phyloP scores from a whole-genome alignment of 2,113 vertebrate genomes.

The Pluvialis apricaria region DNA sequence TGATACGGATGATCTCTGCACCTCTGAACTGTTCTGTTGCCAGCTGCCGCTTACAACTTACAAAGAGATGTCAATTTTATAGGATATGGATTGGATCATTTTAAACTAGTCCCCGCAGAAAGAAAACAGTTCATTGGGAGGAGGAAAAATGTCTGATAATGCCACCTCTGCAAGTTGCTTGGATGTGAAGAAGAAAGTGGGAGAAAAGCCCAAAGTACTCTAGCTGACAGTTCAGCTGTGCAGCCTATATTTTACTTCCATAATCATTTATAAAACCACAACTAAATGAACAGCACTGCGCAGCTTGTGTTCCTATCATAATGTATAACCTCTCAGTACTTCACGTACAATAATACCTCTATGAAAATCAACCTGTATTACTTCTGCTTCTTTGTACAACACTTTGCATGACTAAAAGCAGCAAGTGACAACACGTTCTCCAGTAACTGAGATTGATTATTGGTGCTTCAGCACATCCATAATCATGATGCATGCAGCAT shows the following conservation, averaged over 20 bases:
- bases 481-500: neutral
- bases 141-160: neutral
- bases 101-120: neutral
- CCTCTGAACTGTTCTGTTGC: neutral
- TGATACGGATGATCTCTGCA: neutral
- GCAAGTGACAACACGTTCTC: slow-evolving; percentile 6
- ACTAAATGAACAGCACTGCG: neutral
- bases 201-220: neutral
- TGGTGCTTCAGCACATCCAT: slow-evolving; percentile 11
- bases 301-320: neutral
- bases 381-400: slow-evolving; percentile 12
- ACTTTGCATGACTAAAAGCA: slow-evolving; percentile 10
- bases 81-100: neutral
- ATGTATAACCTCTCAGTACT: neutral
- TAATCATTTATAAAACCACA: neutral
- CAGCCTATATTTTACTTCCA: neutral
- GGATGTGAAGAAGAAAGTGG: neutral
- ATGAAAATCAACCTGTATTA: slow-evolving; percentile 12
- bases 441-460: slow-evolving; percentile 56
- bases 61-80: neutral
- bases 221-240: neutral
- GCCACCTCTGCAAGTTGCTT: neutral
- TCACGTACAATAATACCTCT: neutral
- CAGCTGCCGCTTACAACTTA: neutral
- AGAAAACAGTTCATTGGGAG: neutral